Evolutionary conservation across 2,888 invertebrate species (phyloP), one percentile per base, ranked within the genome.

Genomic region (Dicyrtomina minuta): DNA sequence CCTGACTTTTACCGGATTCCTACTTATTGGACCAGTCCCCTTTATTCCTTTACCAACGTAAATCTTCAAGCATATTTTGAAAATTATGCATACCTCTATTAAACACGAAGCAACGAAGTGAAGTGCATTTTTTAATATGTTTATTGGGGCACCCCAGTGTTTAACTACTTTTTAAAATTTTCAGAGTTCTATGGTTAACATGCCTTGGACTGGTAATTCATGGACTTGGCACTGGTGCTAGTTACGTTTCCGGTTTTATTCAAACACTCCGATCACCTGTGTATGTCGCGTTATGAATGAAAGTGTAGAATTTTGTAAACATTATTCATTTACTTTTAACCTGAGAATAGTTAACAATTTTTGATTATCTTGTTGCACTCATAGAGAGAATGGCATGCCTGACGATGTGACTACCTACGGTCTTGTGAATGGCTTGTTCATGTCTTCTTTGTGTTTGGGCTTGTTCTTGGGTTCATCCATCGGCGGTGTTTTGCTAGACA

Each of bases 331-430:
- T 20, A 12, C n/a, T n/a, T n/a, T n/a, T n/a, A n/a, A n/a, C n/a
- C n/a, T n/a, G n/a, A n/a, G n/a, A 53, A 53, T 53, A 20, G 4
- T 53, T 4, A 12, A 26, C n/a, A n/a, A n/a, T n/a, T 15, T 55
- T 55, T 24, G 10, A 5, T 55, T 24, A 26, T 8, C n/a, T n/a
- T n/a, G n/a, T n/a, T n/a, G n/a, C n/a, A n/a, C n/a, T n/a, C n/a
- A n/a, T 13, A 91, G 91, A 78, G 84, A 85, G 0, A 85, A 87
- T 74, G 91, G 91, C 1, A 88, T 92, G 75, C 89, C 91, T 0
- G 92, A 95, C 81, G 90, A 89, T 72, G 85, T 94, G 74, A 91
- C 92, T 80, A 95, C 94, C 0, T 94, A 92, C 80, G 95, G 93
- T 0, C 83, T 93, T 43, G 90, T 94, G 13, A 93, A 93, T 0